These are phyloP conservation scores for Aradophagus sp. DNA, from an alignment of 1,140 invertebrate genomes.

Conservation along the genomic window DNA sequence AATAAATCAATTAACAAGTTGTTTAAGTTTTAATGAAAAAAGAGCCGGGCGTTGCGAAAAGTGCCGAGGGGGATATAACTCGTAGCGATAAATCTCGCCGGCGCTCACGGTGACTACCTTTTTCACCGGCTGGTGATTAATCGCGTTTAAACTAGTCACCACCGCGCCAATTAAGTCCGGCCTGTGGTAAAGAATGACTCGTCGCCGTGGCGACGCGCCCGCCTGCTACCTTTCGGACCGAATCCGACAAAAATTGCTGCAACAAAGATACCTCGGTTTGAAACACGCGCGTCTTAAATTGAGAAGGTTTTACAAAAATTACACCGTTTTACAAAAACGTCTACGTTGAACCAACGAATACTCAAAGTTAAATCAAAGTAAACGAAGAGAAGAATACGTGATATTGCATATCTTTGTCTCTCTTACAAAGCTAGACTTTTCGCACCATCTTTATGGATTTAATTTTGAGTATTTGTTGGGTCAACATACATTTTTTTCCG, in stretches of 20 bases:
- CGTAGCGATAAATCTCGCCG: slow-evolving; percentile 52
- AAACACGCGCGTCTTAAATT: too few relatives aligned
- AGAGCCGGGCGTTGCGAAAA: slow-evolving; percentile 24
- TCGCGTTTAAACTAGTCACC: slow-evolving; percentile 72
- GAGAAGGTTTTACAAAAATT: too few relatives aligned
- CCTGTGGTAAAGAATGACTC: slow-evolving; percentile 53
- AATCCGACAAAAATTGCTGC: slow-evolving; percentile 4
- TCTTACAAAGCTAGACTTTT: too few relatives aligned
- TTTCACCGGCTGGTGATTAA: slow-evolving; percentile 67
- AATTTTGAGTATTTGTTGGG: too few relatives aligned
- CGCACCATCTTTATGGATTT: too few relatives aligned
- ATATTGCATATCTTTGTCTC: too few relatives aligned
- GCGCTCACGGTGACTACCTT: slow-evolving; percentile 54
- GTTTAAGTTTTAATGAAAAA: slow-evolving; percentile 48
- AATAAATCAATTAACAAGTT: slow-evolving; percentile 50
- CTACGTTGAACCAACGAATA: too few relatives aligned
- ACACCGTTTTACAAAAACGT: too few relatives aligned
- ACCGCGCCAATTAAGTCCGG: slow-evolving; percentile 70
- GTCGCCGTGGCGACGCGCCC: slow-evolving; percentile 35
- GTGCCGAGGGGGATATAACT: slow-evolving; percentile 19
- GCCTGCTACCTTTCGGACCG: slow-evolving; percentile 3
- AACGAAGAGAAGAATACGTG: too few relatives aligned
- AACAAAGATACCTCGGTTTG: slow-evolving; percentile 2
- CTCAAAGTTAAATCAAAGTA: too few relatives aligned
- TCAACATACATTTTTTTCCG: too few relatives aligned